Percentiles rank a stretch among this genome's conserved stretches.
phyloP scores from a whole-genome alignment of 2,888 invertebrate species.

The Lucinisca nassula region DNA sequence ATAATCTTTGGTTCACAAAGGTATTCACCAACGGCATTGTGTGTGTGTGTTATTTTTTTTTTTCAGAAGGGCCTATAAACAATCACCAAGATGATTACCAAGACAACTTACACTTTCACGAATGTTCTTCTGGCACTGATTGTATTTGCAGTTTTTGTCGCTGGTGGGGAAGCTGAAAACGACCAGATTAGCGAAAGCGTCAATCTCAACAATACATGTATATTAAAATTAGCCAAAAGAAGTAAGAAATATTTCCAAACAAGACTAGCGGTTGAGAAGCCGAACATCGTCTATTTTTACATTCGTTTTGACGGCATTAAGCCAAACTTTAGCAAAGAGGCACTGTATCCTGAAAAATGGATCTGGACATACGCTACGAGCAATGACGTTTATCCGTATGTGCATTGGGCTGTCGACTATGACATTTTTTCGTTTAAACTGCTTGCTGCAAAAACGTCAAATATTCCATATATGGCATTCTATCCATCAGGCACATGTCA shows the following conservation, averaged over 20 bases:
- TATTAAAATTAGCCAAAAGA: not conserved
- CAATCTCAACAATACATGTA: not conserved
- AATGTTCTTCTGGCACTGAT: too few species aligned
- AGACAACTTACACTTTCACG: too few species aligned
- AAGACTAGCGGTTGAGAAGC: not conserved
- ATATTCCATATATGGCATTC: not conserved
- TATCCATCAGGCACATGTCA: not conserved
- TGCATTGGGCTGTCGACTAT: slow-evolving; percentile 53
- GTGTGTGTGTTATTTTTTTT: too few species aligned
- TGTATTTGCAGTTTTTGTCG: too few species aligned
- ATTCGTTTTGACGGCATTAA: not conserved
- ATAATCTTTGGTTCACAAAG: too few species aligned
- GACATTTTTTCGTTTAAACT: slow-evolving; percentile 44
- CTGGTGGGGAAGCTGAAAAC: too few species aligned
- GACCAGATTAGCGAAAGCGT: too few species aligned
- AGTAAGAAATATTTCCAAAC: not conserved
- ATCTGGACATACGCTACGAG: slow-evolving; percentile 52
- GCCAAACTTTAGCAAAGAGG: not conserved
- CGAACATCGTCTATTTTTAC: not conserved
- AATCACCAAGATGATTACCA: too few species aligned
- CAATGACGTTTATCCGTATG: slow-evolving; percentile 34
- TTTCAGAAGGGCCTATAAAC: too few species aligned
- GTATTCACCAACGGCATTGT: too few species aligned
- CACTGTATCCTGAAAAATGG: slow-evolving; percentile 44
- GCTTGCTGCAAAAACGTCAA: slow-evolving; percentile 41